These are phyloP conservation scores for Neotoxoptera formosana DNA, from an alignment of 1,140 invertebrate species.

Conservation along the genomic window DNA sequence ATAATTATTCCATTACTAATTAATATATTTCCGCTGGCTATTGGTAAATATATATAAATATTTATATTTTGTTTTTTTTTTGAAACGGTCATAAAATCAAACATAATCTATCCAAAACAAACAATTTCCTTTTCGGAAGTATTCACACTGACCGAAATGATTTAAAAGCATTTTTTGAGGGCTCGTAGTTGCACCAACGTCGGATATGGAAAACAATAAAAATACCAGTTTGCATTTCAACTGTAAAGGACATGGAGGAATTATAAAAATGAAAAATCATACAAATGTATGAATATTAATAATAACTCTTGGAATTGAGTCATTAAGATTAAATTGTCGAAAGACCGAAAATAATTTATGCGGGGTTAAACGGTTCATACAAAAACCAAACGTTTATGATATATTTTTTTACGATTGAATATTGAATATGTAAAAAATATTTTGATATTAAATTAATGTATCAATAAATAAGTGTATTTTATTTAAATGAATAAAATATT, in stretches of 20 bases:
- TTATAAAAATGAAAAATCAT: neutral
- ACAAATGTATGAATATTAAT: conserved; percentile 2
- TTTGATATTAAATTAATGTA: neutral
- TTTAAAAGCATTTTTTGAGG: neutral
- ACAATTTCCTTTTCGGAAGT: neutral
- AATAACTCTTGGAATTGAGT: neutral
- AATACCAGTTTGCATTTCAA: neutral
- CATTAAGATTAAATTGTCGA: neutral
- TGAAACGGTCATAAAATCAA: neutral
- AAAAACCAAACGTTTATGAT: neutral
- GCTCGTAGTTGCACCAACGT: neutral
- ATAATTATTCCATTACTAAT: neutral
- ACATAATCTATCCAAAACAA: neutral
- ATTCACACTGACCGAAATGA: neutral
- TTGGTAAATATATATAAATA: neutral
- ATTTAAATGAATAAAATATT: neutral
- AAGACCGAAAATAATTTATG: conserved; percentile 11
- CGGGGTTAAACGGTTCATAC: neutral
- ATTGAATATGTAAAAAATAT: neutral
- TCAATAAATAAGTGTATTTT: neutral
- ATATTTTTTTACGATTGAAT: neutral
- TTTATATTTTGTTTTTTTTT: neutral
- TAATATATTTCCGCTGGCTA: neutral
- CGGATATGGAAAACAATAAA: conserved; percentile 13
- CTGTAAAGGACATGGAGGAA: neutral